A percentile compares a stretch with the other conserved stretches of the same genome.
These are phyloP conservation scores for Zapornia atra DNA, from an alignment of 2,113 vertebrate genomes.

Conservation along the genomic window DNA sequence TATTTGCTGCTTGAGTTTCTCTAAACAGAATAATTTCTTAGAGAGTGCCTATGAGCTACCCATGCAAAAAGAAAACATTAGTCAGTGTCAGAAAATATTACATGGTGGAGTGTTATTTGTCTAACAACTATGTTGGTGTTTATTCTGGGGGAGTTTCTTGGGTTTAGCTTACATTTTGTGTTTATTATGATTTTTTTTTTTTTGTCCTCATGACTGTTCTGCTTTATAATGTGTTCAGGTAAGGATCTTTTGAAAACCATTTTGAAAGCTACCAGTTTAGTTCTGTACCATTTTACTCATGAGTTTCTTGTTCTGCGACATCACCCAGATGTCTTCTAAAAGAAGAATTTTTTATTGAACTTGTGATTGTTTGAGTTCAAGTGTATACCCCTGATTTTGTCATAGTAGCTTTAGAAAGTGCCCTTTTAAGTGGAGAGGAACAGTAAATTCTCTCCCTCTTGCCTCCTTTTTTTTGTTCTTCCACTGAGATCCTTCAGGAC, in stretches of 20 bases:
- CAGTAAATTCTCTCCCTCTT: background rate
- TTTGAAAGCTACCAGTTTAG: background rate
- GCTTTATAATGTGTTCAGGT: background rate
- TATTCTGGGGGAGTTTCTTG: background rate
- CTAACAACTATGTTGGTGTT: background rate
- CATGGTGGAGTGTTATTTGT: background rate
- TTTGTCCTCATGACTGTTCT: background rate
- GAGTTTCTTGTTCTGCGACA: background rate
- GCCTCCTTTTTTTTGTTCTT: background rate
- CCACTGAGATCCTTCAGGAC: background rate
- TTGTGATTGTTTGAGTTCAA: background rate
- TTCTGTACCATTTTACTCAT: background rate
- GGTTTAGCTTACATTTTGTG: background rate
- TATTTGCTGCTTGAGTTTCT: constrained; percentile 47
- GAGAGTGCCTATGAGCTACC: constrained; percentile 8
- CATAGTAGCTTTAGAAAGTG: background rate
- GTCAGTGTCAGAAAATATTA: constrained; percentile 19
- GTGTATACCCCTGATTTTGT: background rate
- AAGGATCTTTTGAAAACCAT: background rate
- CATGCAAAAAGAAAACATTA: constrained; percentile 42
- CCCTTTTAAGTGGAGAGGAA: background rate
- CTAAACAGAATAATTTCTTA: constrained; percentile 46
- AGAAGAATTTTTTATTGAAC: background rate
- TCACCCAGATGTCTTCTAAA: background rate
- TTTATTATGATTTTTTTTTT: background rate